Conservation (phyloP, 1,140 invertebrate species). For the Pachyrhynchus sulphureomaculatus region DNA sequence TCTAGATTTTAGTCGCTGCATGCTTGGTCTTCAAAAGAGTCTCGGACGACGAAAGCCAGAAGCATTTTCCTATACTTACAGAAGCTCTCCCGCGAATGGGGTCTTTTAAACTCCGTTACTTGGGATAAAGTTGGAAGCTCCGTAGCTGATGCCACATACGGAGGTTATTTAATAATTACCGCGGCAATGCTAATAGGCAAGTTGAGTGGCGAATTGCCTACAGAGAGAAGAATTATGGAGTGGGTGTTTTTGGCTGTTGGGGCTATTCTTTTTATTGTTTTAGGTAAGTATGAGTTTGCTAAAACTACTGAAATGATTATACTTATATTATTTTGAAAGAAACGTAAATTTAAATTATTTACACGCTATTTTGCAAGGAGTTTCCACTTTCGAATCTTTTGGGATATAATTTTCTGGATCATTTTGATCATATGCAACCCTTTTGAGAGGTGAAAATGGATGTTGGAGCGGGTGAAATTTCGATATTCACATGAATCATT, state of each 20-base stretch:
- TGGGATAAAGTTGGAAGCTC: slow-evolving; percentile 64
- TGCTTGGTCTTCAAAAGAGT: slow-evolving; percentile 68
- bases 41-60: slow-evolving; percentile 69
- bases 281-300: slow-evolving; percentile 58
- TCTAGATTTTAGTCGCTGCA: slow-evolving; percentile 65
- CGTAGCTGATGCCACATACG: slow-evolving; percentile 65
- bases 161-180: slow-evolving; percentile 71
- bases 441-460: too few species aligned
- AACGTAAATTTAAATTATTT: too few species aligned
- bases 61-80: slow-evolving; percentile 66
- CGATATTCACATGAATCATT: too few species aligned
- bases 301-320: too few species aligned
- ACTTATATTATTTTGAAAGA: too few species aligned
- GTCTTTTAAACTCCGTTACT: slow-evolving; percentile 69
- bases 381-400: too few species aligned
- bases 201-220: slow-evolving; percentile 64
- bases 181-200: slow-evolving; percentile 65
- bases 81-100: slow-evolving; percentile 73
- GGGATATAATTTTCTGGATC: too few species aligned
- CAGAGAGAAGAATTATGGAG: slow-evolving; percentile 65
- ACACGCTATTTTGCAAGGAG: too few species aligned
- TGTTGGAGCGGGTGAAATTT: too few species aligned
- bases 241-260: slow-evolving; percentile 66
- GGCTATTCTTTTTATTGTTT: slow-evolving; percentile 64
- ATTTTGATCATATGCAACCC: too few species aligned